Conservation (phyloP, 1,140 invertebrate genomes). For the Leptopilina clavipes region DNA sequence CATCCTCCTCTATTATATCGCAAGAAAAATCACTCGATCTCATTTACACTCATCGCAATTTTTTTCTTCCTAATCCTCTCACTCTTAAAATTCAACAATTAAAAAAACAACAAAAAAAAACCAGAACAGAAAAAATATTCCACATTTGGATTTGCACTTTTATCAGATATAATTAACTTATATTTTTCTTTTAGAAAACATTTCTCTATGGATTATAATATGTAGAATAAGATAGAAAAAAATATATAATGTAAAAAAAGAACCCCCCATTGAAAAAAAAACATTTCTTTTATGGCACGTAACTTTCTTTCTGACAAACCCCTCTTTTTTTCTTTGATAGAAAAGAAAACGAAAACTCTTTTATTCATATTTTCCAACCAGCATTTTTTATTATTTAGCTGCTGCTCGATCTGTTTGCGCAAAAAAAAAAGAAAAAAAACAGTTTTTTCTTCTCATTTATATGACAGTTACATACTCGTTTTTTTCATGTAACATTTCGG, state of each 20-base stretch:
- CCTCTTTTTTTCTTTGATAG: background rate
- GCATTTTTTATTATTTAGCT: constrained; percentile 22
- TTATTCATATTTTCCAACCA: background rate
- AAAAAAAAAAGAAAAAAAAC: background rate
- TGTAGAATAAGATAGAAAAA: background rate
- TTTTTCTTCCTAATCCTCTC: constrained; percentile 21
- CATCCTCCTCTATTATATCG: constrained; percentile 26
- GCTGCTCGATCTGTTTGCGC: constrained; percentile 32
- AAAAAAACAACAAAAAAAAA: constrained; percentile 28
- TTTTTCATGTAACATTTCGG: background rate
- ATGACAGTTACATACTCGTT: constrained; percentile 17
- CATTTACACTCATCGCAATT: constrained; percentile 30
- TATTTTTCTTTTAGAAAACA: too few species aligned
- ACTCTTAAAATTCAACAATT: constrained; percentile 49
- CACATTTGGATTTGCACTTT: constrained; percentile 60
- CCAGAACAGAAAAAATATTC: constrained; percentile 52
- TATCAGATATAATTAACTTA: constrained; percentile 36
- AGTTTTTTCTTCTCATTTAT: background rate
- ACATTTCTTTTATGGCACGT: constrained; percentile 61
- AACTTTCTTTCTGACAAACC: constrained; percentile 52
- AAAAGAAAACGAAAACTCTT: constrained; percentile 38
- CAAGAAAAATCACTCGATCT: constrained; percentile 14
- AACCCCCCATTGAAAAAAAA: constrained; percentile 35
- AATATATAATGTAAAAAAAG: background rate
- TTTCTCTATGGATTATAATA: too few species aligned